Percentiles rank a stretch among this genome's conserved stretches.
Conservation (phyloP, 2,888 invertebrate genomes). For the Tenthredo livida region DNA sequence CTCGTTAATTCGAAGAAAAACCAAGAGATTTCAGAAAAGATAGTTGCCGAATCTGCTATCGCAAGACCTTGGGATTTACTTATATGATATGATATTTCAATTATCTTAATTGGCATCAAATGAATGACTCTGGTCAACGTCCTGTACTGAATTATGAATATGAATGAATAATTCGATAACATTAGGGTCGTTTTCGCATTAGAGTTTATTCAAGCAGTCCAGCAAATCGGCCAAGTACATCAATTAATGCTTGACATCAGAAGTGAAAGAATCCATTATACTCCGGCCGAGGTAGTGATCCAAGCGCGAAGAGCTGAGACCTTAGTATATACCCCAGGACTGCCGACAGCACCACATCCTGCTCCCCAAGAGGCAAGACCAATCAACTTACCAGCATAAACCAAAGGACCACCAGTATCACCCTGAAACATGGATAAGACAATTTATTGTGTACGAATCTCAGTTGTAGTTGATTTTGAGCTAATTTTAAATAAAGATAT, state of each 20-base stretch:
- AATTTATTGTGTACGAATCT: neutral
- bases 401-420: conserved; percentile 47
- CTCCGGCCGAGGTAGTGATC: conserved; percentile 44
- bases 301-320: conserved; percentile 35
- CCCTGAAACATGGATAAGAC: conserved; percentile 17
- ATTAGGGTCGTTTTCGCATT: neutral
- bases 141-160: neutral
- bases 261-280: neutral
- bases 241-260: neutral
- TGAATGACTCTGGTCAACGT: neutral
- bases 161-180: neutral
- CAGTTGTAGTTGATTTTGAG: neutral
- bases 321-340: conserved; percentile 35
- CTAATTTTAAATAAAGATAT: neutral
- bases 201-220: conserved; percentile 23
- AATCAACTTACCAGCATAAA: conserved; percentile 32
- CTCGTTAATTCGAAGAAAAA: neutral
- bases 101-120: neutral
- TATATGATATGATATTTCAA: neutral
- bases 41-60: neutral
- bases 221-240: neutral
- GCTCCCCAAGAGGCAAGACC: conserved; percentile 51
- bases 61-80: neutral
- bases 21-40: neutral
- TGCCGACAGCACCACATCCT: conserved; percentile 26